Base-by-base conservation (phyloP, 1,140 invertebrate genomes). In the Pseudomyrmex dendroicus region DNA sequence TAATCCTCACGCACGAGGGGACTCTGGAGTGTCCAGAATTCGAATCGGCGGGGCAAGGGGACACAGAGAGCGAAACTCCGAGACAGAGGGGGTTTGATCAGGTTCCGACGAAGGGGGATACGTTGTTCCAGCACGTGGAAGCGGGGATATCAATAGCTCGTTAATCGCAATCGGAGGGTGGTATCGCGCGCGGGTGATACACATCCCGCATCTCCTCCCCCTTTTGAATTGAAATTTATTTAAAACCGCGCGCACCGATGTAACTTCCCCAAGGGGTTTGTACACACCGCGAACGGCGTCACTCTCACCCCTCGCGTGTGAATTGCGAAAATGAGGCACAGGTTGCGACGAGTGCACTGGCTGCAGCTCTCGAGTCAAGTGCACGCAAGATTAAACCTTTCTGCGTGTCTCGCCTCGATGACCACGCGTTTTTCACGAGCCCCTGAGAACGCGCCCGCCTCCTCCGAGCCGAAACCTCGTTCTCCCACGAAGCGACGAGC, bases 101-200 rank as follows among this genome's bases (percentile, higher is more conserved):
- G 46, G 46, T 2, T n/a, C 17, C 46, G 61, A 63, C 35, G 25
- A 83, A 54, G 82, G 73, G 84, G 84, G 64, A 85, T 68, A 8
- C 57, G 57, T 62, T 73, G 84, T 35, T 70, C 25, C 59, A 44
- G 64, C 48, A 74, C 35, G 84, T 72, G 82, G 88, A 84, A 72
- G 83, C 82, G 89, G 89, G 84, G 89, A 5, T 93, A 94, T 94
- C 93, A 94, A 93, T 94, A 93, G 92, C 93, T 94, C 92, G 92
- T 94, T 94, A 93, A 94, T 93, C 80, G 84, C 77, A 89, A 88
- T 61, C 48, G 50, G 74, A 56, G 50, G 35, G 10, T 66, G 74
- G 35, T 35, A 35, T 35, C 35, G 35, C 35, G 35, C 35, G 35
- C 35, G 72, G 73, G 50, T 52, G 83, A 87, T 84, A 82, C 68